Percentiles rank a stretch among this genome's conserved stretches.
These are phyloP conservation scores for Limnephilus rhombicus DNA, from an alignment of 2,888 invertebrate genomes.

Conservation along the genomic window DNA sequence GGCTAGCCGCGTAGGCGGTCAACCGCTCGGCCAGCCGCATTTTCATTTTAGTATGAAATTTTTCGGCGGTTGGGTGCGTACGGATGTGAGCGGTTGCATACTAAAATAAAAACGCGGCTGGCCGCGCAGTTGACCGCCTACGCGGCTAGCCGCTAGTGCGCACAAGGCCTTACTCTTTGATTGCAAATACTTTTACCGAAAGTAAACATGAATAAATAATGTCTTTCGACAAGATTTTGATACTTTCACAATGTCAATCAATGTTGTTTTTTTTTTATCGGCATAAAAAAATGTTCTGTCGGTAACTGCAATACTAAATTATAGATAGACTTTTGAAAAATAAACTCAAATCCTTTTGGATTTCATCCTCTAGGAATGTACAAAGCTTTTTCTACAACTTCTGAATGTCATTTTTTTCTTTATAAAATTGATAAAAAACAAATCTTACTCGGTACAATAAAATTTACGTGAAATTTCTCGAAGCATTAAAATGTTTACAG, in stretches of 20 bases:
- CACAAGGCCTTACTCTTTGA: too few relatives aligned
- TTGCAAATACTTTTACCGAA: not conserved
- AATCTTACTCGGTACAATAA: not conserved
- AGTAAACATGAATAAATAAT: not conserved
- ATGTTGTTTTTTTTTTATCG: not conserved
- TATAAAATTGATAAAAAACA: not conserved
- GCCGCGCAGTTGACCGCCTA: too few relatives aligned
- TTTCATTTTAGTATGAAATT: too few relatives aligned
- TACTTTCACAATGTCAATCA: not conserved
- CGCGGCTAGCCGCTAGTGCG: too few relatives aligned
- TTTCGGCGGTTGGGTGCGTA: too few relatives aligned
- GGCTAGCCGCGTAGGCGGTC: too few relatives aligned
- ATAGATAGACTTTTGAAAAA: not conserved
- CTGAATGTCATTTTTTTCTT: not conserved
- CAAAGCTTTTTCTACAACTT: not conserved
- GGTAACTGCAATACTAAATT: conserved; percentile 20
- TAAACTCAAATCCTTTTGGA: not conserved
- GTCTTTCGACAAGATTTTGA: not conserved
- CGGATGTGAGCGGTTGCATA: too few relatives aligned
- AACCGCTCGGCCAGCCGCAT: too few relatives aligned
- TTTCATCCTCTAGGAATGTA: not conserved
- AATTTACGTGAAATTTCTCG: not conserved
- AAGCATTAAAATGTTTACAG: not conserved
- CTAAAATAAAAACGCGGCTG: too few relatives aligned
- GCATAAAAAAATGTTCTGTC: not conserved